Conservation (phyloP, 2,113 vertebrate species). For the Myanophis thanlyinensis region DNA sequence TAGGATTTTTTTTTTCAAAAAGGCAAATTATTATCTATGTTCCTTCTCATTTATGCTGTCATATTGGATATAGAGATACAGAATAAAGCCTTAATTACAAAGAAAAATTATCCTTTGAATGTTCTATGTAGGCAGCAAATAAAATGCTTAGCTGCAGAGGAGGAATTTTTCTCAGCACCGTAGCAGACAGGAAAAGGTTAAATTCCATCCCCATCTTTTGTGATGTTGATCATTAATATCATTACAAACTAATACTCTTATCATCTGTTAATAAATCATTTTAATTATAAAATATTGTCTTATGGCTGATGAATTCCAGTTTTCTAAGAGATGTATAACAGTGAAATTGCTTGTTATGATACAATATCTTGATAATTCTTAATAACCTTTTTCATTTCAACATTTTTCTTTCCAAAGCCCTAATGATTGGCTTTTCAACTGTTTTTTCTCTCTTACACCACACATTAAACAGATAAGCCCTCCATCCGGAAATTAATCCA, state of each 20-base stretch:
- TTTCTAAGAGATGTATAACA: background rate
- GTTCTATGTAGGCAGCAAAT: background rate
- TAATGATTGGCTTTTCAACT: background rate
- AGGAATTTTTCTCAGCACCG: background rate
- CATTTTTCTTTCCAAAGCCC: background rate
- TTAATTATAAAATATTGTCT: background rate
- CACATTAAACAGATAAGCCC: background rate
- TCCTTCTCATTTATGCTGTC: background rate
- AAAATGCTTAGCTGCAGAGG: background rate
- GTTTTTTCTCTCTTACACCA: background rate
- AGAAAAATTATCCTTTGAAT: background rate
- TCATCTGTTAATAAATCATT: background rate
- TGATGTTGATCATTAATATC: background rate
- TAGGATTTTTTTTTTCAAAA: background rate
- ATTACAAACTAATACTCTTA: background rate
- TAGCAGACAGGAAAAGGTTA: background rate
- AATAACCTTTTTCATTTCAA: background rate
- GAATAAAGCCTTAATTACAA: background rate
- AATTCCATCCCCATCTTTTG: background rate
- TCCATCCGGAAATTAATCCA: slow-evolving; percentile 18
- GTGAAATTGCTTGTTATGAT: background rate
- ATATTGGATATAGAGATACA: background rate
- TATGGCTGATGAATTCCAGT: background rate
- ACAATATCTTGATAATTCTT: background rate
- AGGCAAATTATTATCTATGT: background rate